Conservation (phyloP, 2,888 invertebrate genomes). For the Epiblema foenella region DNA sequence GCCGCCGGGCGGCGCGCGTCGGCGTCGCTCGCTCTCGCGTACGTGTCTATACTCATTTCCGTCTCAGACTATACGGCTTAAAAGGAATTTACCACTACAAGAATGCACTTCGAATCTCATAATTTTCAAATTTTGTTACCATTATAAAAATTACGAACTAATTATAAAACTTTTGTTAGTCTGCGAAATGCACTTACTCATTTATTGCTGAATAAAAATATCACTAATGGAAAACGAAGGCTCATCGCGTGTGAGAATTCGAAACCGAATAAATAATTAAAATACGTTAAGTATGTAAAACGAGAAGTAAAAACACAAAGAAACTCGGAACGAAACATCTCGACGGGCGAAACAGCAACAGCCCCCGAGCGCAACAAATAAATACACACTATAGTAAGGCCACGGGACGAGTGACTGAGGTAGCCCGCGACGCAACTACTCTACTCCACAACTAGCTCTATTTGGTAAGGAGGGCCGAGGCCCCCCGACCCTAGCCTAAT, state of each 20-base stretch:
- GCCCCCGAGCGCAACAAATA: slow-evolving; percentile 82
- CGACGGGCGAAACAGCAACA: slow-evolving; percentile 81
- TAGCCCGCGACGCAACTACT: slow-evolving; percentile 80
- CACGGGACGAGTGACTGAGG: slow-evolving; percentile 83
- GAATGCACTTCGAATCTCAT: slow-evolving; percentile 85
- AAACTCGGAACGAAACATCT: slow-evolving; percentile 78
- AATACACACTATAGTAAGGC: slow-evolving; percentile 78
- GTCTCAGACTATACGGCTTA: slow-evolving; percentile 83
- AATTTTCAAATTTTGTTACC: slow-evolving; percentile 77
- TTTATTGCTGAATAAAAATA: slow-evolving; percentile 84
- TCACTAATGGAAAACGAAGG: slow-evolving; percentile 84
- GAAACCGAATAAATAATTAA: slow-evolving; percentile 81
- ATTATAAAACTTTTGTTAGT: slow-evolving; percentile 73
- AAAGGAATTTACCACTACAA: slow-evolving; percentile 82
- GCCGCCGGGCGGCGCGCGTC: slow-evolving; percentile 46
- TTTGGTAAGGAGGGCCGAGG: slow-evolving; percentile 59
- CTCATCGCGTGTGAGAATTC: slow-evolving; percentile 77
- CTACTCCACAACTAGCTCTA: slow-evolving; percentile 66
- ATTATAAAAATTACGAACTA: slow-evolving; percentile 80
- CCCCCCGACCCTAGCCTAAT: slow-evolving; percentile 46
- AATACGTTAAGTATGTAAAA: slow-evolving; percentile 76
- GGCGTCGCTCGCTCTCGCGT: slow-evolving; percentile 54
- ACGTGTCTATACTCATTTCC: slow-evolving; percentile 63
- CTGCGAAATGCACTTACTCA: slow-evolving; percentile 80
- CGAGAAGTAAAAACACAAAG: slow-evolving; percentile 74